Evolutionary conservation across 2,888 invertebrate genomes (phyloP).

Genomic region (Sinhomidia bicolor): DNA sequence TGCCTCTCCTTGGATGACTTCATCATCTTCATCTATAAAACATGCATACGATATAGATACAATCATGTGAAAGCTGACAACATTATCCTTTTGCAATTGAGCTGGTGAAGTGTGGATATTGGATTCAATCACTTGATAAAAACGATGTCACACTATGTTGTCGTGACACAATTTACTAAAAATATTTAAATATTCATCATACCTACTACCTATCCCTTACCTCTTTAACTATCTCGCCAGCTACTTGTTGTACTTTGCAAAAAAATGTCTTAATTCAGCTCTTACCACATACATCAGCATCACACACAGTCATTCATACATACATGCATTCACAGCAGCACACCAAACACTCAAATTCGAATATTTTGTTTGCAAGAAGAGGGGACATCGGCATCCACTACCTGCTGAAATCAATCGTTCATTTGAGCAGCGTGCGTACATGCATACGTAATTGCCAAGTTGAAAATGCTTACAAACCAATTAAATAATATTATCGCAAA

Average conservation of each 20-base stretch:
- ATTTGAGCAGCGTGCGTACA: not conserved
- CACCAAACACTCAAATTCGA: too few relatives aligned
- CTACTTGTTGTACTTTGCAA: not conserved
- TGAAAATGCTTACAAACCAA: slow-evolving; percentile 37
- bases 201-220: not conserved
- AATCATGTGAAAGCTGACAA: not conserved
- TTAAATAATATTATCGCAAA: slow-evolving; percentile 29
- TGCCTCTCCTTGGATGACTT: not conserved
- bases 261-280: slow-evolving; percentile 17
- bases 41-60: too few relatives aligned
- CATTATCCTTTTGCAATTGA: too few relatives aligned
- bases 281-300: not conserved
- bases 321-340: too few relatives aligned
- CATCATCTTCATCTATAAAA: not conserved
- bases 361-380: not conserved
- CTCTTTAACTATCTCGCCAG: too few relatives aligned
- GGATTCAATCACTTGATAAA: slow-evolving; percentile 10
- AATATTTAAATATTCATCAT: slow-evolving; percentile 50
- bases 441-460: slow-evolving; percentile 12
- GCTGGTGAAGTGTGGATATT: not conserved
- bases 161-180: slow-evolving; percentile 49
- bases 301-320: not conserved
- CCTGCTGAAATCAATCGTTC: slow-evolving; percentile 47
- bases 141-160: slow-evolving; percentile 43
- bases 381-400: slow-evolving; percentile 35